Conservation (phyloP, 2,888 invertebrate species). For the Coelopa pilipes region DNA sequence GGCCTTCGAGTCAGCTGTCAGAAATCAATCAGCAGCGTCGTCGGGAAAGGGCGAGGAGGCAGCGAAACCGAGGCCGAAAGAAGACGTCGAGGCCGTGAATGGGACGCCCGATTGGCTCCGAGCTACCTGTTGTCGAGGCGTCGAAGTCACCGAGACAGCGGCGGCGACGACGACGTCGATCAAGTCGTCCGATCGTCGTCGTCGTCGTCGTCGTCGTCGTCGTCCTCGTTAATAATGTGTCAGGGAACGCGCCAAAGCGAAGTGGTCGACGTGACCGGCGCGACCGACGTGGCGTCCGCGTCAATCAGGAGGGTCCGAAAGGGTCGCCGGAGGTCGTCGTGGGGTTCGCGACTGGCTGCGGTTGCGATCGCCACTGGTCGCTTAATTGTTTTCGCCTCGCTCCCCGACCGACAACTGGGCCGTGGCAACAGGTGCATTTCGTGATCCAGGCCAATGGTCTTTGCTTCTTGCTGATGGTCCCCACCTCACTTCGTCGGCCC, state of each 20-base stretch:
- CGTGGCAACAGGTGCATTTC: no score
- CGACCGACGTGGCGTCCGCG: constrained; percentile 21
- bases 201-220: no score
- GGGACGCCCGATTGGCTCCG: neutral
- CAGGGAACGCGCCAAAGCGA: constrained; percentile 30
- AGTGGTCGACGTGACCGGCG: constrained; percentile 5
- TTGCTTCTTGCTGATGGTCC: no score
- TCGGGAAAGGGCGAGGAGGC: neutral
- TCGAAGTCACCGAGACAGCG: constrained; percentile 1
- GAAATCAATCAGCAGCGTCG: constrained; percentile 33
- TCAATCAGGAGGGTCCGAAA: constrained; percentile 17
- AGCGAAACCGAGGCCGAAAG: no score
- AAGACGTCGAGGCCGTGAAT: neutral
- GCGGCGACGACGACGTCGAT: no score
- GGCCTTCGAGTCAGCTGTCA: constrained; percentile 25
- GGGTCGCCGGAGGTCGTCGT: no score
- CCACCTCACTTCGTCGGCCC: no score
- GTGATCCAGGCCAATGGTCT: no score
- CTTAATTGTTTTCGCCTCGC: neutral
- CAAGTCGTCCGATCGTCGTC: no score
- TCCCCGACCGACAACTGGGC: no score
- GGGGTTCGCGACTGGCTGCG: neutral
- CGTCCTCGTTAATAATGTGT: constrained; percentile 19
- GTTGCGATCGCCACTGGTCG: neutral
- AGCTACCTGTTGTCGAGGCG: constrained; percentile 10